Evolutionary conservation across 2,888 invertebrate genomes (phyloP), one percentile per base, ranked within the genome.

Genomic region (Cyrtodaria siliqua): DNA sequence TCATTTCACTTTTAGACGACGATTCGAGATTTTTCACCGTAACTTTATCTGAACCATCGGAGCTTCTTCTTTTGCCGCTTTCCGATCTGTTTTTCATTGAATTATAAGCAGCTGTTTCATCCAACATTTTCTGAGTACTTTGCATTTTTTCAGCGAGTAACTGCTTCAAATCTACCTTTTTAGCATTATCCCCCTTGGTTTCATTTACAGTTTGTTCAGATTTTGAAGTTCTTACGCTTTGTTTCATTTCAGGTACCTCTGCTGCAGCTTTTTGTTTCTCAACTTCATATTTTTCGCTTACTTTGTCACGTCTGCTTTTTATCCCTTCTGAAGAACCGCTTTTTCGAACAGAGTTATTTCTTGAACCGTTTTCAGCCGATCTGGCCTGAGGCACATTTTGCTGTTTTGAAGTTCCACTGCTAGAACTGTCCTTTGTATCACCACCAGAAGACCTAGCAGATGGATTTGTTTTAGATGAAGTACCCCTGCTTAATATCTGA

Each of bases 111-210:
- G 69, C 24, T 6, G 75, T 69, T 42, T 80, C 80, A 27, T 80
- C 76, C 33, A 80, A 49, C 55, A 80, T 53, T 33, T 73, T 76
- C 42, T 77, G 68, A 16, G 76, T 80, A 42, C 57, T 73, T 38
- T 80, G 73, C 76, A 80, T 70, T 68, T 80, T 80, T 33, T 80
- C 80, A 24, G 73, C 59, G 4, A 80, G 57, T 27, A 80, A 47
- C 29, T 61, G 69, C 60, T 80, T 80, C 27, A 80, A 47, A 49
- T 80, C 76, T 38, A 50, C 27, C 42, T 64, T 56, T 57, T 61
- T 61, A n/a, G 67, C 33, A 44, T 49, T 53, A 18, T 50, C 23
- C 20, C 23, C 24, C 20, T 50, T 59, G 16, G 66, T 40, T 23
- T 76, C 71, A 63, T 40, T 71, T 71, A 12, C 33, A 33, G 33